Evolutionary conservation across 1,140 invertebrate genomes (phyloP).

Genomic region (Drosophila subpulchrella): DNA sequence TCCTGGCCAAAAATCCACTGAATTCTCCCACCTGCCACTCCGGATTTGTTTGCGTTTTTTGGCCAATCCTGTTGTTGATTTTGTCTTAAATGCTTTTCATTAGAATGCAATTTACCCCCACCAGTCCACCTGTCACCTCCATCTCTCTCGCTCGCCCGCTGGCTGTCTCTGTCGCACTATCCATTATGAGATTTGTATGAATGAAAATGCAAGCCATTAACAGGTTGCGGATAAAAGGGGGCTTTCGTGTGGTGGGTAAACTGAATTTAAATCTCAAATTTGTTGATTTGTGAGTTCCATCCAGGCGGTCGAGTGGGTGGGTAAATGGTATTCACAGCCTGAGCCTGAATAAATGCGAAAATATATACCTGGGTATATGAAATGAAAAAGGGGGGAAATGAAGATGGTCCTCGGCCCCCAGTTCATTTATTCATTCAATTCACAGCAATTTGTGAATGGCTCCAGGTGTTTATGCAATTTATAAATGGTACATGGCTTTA

Average conservation of each 20-base stretch:
- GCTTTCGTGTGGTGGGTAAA: constrained; percentile 5
- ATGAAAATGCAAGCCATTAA: constrained; percentile 38
- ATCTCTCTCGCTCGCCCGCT: background rate
- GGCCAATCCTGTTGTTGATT: constrained; percentile 58
- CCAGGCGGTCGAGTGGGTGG: background rate
- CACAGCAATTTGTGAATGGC: constrained; percentile 15
- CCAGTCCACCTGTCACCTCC: background rate
- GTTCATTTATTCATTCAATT: constrained; percentile 17
- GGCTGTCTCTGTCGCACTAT: background rate
- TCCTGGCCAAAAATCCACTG: background rate
- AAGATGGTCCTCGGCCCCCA: background rate
- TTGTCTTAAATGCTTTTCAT: constrained; percentile 63
- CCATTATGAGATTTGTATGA: constrained; percentile 44
- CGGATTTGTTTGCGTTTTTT: constrained; percentile 24
- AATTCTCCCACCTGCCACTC: constrained; percentile 4
- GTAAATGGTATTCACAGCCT: background rate
- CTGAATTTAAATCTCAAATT: constrained; percentile 33
- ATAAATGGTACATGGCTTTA: constrained; percentile 20
- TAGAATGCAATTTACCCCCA: constrained; percentile 47
- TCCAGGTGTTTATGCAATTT: constrained; percentile 27
- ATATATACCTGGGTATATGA: constrained; percentile 1
- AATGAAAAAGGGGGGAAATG: constrained; percentile 7
- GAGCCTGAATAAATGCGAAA: constrained; percentile 15
- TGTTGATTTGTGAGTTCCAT: constrained; percentile 34
- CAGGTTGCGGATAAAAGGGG: background rate